Conservation (phyloP, 2,888 invertebrate genomes). For the Drosophila ezoana region DNA sequence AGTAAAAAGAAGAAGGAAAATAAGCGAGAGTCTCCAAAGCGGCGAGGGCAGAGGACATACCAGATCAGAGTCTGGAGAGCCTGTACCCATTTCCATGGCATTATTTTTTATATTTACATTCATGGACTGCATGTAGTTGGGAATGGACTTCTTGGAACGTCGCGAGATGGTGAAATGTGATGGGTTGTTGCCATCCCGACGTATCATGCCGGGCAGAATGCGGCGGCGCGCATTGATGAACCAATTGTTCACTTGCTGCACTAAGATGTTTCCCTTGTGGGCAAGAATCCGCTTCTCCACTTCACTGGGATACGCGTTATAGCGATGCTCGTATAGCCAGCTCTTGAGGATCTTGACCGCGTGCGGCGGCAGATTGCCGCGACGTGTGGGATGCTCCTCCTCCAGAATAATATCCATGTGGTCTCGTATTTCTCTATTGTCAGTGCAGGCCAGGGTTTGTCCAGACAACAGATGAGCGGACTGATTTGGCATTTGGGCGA, state of each 20-base stretch:
- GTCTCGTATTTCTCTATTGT: neutral
- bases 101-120: neutral
- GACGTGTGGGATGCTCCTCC: neutral
- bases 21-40: neutral
- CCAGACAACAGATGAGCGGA: neutral
- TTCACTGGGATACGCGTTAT: constrained; percentile 96
- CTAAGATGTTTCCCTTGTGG: constrained; percentile 93
- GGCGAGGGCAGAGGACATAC: neutral
- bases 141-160: neutral
- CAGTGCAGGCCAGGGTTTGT: neutral
- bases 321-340: constrained; percentile 14
- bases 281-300: constrained; percentile 94
- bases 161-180: constrained; percentile 5
- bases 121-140: neutral
- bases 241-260: constrained; percentile 97
- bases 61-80: neutral
- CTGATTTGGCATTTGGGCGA: neutral
- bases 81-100: neutral
- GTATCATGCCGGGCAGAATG: constrained; percentile 90
- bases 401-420: neutral
- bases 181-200: constrained; percentile 5
- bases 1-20: neutral
- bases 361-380: neutral
- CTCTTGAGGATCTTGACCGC: constrained; percentile 4
- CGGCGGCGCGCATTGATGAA: constrained; percentile 97